Percentiles rank a stretch among this genome's conserved stretches.
phyloP scores from a whole-genome alignment of 1,140 invertebrate genomes.

The Anastrepha obliqua region DNA sequence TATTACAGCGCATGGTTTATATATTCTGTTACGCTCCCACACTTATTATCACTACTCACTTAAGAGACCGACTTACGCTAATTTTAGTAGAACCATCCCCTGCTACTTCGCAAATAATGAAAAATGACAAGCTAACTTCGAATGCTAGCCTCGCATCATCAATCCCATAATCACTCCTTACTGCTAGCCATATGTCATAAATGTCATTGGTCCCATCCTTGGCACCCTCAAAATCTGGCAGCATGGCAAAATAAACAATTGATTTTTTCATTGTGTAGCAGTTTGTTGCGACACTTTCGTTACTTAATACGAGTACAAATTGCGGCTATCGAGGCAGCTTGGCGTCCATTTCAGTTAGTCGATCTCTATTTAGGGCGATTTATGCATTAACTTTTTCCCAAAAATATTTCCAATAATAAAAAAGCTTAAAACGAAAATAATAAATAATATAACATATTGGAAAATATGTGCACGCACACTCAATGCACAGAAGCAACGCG shows the following conservation, averaged over 20 bases:
- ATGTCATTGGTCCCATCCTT: not conserved
- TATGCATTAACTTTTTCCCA: constrained; percentile 18
- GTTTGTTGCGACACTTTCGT: constrained; percentile 6
- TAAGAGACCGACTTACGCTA: too few species aligned
- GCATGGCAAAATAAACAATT: not conserved
- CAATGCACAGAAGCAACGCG: not conserved
- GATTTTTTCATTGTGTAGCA: constrained; percentile 29
- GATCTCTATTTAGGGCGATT: constrained; percentile 3
- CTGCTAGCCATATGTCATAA: not conserved
- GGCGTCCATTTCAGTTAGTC: not conserved
- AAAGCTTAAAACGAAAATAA: constrained; percentile 19
- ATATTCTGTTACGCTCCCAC: too few species aligned
- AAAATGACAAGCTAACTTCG: too few species aligned
- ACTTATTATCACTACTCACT: too few species aligned
- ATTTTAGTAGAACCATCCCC: too few species aligned
- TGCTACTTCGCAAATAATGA: too few species aligned
- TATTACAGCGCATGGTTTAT: too few species aligned
- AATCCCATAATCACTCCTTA: too few species aligned
- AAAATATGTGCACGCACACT: not conserved
- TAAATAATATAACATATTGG: not conserved
- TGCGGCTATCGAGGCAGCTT: not conserved
- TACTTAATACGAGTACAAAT: not conserved
- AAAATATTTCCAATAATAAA: constrained; percentile 23
- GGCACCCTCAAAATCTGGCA: not conserved
- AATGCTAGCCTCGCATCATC: too few species aligned